Evolutionary conservation across 1,140 invertebrate genomes (phyloP), one percentile per base, ranked within the genome.

Genomic region (Harlomillsia oculata): DNA sequence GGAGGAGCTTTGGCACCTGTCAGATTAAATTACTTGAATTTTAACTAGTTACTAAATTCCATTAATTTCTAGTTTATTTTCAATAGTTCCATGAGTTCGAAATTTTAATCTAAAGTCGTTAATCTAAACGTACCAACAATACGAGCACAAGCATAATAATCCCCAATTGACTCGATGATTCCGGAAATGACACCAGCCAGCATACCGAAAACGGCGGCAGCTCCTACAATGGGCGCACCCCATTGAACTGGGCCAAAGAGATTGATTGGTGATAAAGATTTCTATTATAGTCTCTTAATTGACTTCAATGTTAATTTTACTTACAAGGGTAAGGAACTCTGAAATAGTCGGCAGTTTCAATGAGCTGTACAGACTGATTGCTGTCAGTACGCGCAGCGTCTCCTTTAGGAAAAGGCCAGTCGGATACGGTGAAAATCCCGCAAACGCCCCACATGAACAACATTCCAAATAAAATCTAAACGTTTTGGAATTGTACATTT

Each of bases 121-220:
- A n/a, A n/a, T 36, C 20, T 36, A 9, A 23, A 18, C 34, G 8
- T 29, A 56, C 82, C 81, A 53, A 23, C 20, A 78, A 90, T 82
- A 68, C 81, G 78, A 0, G 88, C 85, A 2, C 85, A 86, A 6
- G 87, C 88, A 29, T 85, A 86, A 71, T 92, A 91, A 71, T 92
- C 89, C 64, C 87, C 89, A 44, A 91, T 79, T 1, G 86, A 89
- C 71, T 92, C 88, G 3, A 91, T 82, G 0, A 85, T 84, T 40
- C 87, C 89, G 0, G 87, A 83, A 4, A 92, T 66, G 2, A 89
- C 83, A 0, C 85, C 89, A 5, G 85, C 85, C 37, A 91, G 62
- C 81, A 92, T 87, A 0, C 86, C 87, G 16, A 90, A 70, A 5
- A 87, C 84, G 1, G 83, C 83, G 1, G 80, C 80, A 13, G 82